A percentile compares a stretch with the other conserved stretches of the same genome.
Evolutionary conservation across 2,888 invertebrate species (phyloP).

Genomic region (Erebia aethiops): DNA sequence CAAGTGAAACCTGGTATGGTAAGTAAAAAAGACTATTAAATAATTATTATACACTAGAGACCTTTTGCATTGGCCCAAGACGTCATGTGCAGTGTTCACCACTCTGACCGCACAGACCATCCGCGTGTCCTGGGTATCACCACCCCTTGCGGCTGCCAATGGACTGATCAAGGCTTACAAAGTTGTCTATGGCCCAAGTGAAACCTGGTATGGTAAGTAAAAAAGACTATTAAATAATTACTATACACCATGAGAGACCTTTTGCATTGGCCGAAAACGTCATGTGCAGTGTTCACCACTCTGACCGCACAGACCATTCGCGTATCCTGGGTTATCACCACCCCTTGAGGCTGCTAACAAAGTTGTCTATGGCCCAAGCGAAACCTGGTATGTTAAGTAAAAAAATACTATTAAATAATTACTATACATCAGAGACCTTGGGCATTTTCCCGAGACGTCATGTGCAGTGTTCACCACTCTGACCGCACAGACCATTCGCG

Average conservation of each 20-base stretch:
- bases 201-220: constrained; percentile 94
- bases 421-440: constrained; percentile 83
- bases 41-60: too few species aligned
- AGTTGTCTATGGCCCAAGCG: constrained; percentile 95
- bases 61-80: too few species aligned
- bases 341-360: constrained; percentile 96
- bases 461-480: constrained; percentile 96
- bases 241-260: too few species aligned
- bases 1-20: constrained; percentile 96
- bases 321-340: constrained; percentile 97
- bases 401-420: not conserved
- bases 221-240: not conserved
- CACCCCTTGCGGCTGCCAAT: constrained; percentile 94
- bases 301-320: constrained; percentile 96
- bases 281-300: constrained; percentile 94
- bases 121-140: constrained; percentile 96
- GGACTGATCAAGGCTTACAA: constrained; percentile 98
- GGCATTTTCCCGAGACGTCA: constrained; percentile 94
- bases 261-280: constrained; percentile 96
- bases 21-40: constrained; percentile 65
- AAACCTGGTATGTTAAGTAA: constrained; percentile 94
- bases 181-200: constrained; percentile 95
- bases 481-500: constrained; percentile 89
- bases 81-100: constrained; percentile 94
- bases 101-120: constrained; percentile 97